phyloP scores from a whole-genome alignment of 1,140 invertebrate genomes.

The Aphaenogaster rudis region DNA sequence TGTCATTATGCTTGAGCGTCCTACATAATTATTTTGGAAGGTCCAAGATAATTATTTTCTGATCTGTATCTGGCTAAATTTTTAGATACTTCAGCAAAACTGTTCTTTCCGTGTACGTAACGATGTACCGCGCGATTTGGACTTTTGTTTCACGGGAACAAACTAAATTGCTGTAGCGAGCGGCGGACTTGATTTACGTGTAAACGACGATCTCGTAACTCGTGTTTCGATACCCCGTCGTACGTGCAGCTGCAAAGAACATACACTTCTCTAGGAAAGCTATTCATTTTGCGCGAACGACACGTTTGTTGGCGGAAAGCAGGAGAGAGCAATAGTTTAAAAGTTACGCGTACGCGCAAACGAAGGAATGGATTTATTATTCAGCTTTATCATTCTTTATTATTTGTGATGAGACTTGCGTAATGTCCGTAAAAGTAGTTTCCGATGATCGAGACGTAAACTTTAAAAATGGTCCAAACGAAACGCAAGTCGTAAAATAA shows the following conservation, averaged over 20 bases:
- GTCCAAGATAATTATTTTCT: no score
- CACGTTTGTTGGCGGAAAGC: neutral
- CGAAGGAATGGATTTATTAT: neutral
- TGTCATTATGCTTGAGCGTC: no score
- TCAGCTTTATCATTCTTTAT: no score
- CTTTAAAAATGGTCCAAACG: neutral
- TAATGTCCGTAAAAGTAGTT: neutral
- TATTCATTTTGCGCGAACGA: constrained; percentile 19
- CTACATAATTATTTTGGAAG: no score
- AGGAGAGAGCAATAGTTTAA: neutral
- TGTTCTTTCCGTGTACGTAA: neutral
- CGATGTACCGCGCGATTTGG: neutral
- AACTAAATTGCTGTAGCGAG: constrained; percentile 36
- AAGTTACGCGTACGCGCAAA: neutral
- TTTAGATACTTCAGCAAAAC: no score
- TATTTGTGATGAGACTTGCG: neutral
- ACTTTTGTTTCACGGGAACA: constrained; percentile 46
- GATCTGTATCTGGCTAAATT: no score
- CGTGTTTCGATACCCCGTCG: constrained; percentile 20
- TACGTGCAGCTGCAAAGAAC: constrained; percentile 13
- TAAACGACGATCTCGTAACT: constrained; percentile 23
- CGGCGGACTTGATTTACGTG: constrained; percentile 39
- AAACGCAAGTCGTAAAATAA: neutral
- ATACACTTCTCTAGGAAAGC: constrained; percentile 11
- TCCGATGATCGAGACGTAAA: neutral